These are phyloP conservation scores for Catagonus wagneri DNA, from an alignment of 2,113 vertebrate genomes.

Conservation along the genomic window DNA sequence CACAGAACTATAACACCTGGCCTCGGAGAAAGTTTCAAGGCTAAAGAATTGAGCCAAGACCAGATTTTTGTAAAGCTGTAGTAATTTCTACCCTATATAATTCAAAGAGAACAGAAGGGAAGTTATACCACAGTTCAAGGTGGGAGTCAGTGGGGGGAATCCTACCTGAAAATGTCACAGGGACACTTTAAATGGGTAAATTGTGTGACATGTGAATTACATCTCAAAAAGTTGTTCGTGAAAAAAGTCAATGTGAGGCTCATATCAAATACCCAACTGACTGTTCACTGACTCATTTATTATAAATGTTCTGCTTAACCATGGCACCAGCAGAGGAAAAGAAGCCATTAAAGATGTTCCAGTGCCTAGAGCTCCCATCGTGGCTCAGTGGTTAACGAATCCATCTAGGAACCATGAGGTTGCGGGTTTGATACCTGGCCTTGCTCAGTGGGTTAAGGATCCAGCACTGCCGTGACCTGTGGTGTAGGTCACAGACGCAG, in stretches of 20 bases:
- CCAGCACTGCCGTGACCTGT: no score
- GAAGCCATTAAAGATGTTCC: neutral
- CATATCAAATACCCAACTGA: neutral
- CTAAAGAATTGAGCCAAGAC: neutral
- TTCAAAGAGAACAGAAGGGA: neutral
- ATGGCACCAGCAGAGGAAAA: neutral
- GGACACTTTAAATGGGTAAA: neutral
- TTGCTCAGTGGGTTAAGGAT: no score
- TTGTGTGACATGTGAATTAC: neutral
- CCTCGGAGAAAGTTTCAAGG: neutral
- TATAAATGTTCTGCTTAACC: neutral
- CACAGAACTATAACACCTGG: neutral
- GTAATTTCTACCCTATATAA: neutral
- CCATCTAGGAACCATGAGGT: no score
- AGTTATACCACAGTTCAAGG: neutral
- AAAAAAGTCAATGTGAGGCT: neutral
- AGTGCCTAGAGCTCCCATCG: no score
- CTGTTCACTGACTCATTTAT: neutral
- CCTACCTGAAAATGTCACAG: neutral
- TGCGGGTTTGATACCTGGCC: no score
- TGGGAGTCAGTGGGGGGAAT: neutral
- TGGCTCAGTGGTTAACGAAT: no score
- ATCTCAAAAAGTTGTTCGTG: neutral
- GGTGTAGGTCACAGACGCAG: no score
- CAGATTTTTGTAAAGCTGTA: neutral